Evolutionary conservation across 2,113 vertebrate species (phyloP).

Genomic region (Nanorana parkeri): DNA sequence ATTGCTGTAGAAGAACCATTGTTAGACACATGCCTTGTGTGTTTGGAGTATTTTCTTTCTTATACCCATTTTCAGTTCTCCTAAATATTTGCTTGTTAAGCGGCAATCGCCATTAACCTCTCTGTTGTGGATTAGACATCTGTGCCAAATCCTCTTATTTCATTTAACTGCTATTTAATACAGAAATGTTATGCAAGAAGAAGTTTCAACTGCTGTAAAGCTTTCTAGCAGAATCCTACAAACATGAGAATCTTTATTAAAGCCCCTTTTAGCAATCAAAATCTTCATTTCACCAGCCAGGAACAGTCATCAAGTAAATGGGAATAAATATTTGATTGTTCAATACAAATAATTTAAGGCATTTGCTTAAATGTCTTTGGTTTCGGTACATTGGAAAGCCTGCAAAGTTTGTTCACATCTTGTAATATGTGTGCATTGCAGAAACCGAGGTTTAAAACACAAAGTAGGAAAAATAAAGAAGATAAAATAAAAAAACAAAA

Average conservation of each 20-base stretch:
- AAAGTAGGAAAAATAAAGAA: too few relatives aligned
- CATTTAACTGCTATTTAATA: constrained; percentile 51
- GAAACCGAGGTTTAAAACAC: not conserved
- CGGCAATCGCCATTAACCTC: constrained; percentile 21
- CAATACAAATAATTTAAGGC: constrained; percentile 1
- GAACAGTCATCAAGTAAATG: not conserved
- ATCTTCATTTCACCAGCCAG: not conserved
- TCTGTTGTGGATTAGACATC: constrained; percentile 3
- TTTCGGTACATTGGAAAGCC: not conserved
- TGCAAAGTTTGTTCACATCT: not conserved
- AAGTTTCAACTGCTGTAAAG: constrained; percentile 29
- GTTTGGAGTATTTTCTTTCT: not conserved
- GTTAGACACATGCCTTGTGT: not conserved
- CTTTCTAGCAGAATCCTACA: not conserved
- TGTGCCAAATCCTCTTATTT: constrained; percentile 56
- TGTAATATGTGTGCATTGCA: not conserved
- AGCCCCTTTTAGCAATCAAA: constrained; percentile 6
- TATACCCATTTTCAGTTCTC: not conserved
- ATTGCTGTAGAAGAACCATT: too few relatives aligned
- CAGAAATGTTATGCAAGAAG: not conserved
- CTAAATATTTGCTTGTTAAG: constrained; percentile 18
- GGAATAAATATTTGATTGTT: constrained; percentile 27
- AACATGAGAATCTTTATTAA: constrained; percentile 25
- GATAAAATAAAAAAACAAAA: too few relatives aligned
- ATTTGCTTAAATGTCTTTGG: constrained; percentile 5